These are phyloP conservation scores for Pseudorhombus dupliciocellatus DNA, from an alignment of 2,113 vertebrate genomes.

Conservation along the genomic window DNA sequence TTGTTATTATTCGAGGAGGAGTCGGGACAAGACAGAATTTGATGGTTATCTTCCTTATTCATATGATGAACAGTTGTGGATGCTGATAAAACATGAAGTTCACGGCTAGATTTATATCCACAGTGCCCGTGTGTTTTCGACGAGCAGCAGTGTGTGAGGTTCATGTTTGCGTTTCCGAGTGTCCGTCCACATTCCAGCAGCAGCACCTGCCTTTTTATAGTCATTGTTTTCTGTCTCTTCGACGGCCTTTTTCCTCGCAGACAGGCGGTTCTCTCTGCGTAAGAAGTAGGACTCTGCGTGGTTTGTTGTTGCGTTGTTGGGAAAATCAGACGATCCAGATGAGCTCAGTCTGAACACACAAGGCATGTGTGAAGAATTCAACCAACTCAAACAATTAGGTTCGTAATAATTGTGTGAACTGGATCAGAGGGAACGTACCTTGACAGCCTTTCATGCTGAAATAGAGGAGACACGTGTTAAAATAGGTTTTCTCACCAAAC, in stretches of 20 bases:
- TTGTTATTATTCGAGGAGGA: not conserved
- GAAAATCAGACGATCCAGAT: slow-evolving; percentile 70
- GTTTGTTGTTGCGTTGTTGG: slow-evolving; percentile 76
- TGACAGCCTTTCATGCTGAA: slow-evolving; percentile 88
- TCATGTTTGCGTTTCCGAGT: not conserved
- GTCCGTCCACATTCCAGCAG: not conserved
- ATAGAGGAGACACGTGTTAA: slow-evolving; percentile 64
- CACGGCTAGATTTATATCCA: not conserved
- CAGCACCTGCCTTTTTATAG: slow-evolving; percentile 85
- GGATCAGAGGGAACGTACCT: slow-evolving; percentile 82
- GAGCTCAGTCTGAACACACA: slow-evolving; percentile 81
- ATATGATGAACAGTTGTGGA: no score
- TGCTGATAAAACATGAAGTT: not conserved
- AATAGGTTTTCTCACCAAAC: not conserved
- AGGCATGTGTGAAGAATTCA: not conserved
- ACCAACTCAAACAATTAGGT: not conserved
- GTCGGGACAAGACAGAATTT: no score
- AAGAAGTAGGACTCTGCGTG: slow-evolving; percentile 83
- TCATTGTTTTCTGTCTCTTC: slow-evolving; percentile 84
- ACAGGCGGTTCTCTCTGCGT: slow-evolving; percentile 85
- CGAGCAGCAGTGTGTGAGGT: not conserved
- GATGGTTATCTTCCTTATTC: no score
- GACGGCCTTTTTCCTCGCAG: slow-evolving; percentile 82
- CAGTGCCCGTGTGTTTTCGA: not conserved
- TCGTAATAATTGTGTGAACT: not conserved